Percentiles rank a stretch among this genome's conserved stretches.
These are phyloP conservation scores for Eira barbara DNA, from an alignment of 2,113 vertebrate species.

Conservation along the genomic window DNA sequence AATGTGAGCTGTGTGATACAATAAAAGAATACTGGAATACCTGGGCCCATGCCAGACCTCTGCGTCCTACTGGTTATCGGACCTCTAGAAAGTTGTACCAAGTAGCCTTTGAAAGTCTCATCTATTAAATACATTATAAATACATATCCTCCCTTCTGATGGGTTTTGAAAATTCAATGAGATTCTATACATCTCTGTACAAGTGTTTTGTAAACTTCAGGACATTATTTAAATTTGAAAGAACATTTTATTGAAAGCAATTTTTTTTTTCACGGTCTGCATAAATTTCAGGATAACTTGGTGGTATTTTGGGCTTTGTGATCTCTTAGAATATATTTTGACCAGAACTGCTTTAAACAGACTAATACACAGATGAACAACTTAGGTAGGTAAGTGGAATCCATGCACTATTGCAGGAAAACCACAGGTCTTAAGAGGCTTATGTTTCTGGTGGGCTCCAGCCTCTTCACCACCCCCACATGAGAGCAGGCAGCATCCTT, in stretches of 20 bases:
- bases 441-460: neutral
- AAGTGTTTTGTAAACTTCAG: neutral
- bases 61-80: neutral
- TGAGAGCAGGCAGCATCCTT: neutral
- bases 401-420: neutral
- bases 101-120: neutral
- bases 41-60: neutral
- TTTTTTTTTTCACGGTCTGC: neutral
- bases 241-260: neutral
- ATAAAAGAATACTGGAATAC: neutral
- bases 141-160: neutral
- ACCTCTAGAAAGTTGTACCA: slow-evolving; percentile 18
- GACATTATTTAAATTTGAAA: neutral
- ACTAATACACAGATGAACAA: neutral
- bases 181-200: neutral
- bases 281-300: neutral
- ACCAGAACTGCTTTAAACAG: neutral
- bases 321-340: neutral
- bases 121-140: neutral
- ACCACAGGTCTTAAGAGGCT: neutral
- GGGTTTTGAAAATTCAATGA: neutral
- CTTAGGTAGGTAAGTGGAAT: neutral
- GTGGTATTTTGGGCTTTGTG: neutral
- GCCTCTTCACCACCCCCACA: neutral
- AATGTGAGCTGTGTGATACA: neutral